These are phyloP conservation scores for Caenorhabditis imperialis DNA, from an alignment of 2,888 invertebrate species.

Conservation along the genomic window DNA sequence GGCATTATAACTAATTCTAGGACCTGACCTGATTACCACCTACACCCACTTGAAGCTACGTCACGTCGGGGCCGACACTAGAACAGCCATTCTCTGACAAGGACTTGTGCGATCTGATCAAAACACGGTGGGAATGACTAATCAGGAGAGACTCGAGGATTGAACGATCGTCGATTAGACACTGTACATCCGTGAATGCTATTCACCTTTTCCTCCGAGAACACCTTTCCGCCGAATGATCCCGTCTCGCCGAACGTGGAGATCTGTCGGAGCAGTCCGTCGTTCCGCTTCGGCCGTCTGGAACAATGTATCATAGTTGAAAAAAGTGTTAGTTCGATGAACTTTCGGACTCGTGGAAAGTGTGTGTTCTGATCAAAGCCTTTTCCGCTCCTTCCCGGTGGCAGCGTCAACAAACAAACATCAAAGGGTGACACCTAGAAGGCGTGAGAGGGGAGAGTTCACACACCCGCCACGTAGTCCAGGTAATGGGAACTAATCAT, in stretches of 20 bases:
- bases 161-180: too few relatives aligned
- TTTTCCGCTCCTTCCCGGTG: constrained; percentile 14
- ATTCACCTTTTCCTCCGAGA: constrained; percentile 56
- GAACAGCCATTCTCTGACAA: constrained; percentile 15
- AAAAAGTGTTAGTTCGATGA: background rate
- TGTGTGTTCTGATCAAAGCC: constrained; percentile 39
- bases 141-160: background rate
- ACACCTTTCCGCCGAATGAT: constrained; percentile 62
- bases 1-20: constrained; percentile 2
- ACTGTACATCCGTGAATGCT: too few relatives aligned
- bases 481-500: constrained; percentile 5
- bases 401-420: constrained; percentile 35
- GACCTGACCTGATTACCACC: constrained; percentile 37
- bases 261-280: constrained; percentile 26
- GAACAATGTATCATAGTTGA: constrained; percentile 1
- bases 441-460: too few relatives aligned
- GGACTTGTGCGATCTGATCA: background rate
- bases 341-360: background rate
- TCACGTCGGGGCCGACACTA: constrained; percentile 9
- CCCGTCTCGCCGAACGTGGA: constrained; percentile 54
- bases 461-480: background rate
- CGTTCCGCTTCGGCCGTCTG: constrained; percentile 50
- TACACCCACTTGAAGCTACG: constrained; percentile 18
- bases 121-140: background rate
- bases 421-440: too few relatives aligned